Conservation (phyloP, 2,797 vertebrate genomes). For the Furcifer pardalis region DNA sequence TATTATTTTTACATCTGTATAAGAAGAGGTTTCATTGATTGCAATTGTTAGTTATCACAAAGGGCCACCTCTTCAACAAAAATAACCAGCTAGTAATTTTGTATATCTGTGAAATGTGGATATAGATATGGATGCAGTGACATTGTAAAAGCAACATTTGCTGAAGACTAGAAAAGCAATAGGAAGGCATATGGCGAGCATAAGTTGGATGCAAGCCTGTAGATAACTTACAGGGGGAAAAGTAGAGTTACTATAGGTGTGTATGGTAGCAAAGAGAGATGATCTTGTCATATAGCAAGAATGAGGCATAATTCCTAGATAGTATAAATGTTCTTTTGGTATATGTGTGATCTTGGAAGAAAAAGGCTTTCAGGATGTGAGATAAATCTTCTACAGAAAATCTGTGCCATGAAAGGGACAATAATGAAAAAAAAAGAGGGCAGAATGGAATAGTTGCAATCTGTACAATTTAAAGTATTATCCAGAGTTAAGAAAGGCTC, state of each 20-base stretch:
- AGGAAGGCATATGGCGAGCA: neutral
- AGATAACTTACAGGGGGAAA: neutral
- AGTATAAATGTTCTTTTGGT: neutral
- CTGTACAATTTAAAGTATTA: no score
- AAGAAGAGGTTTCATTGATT: neutral
- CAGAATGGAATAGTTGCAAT: neutral
- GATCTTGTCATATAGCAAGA: neutral
- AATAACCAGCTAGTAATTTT: neutral
- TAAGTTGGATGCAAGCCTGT: neutral
- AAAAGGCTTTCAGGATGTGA: neutral
- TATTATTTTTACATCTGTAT: neutral
- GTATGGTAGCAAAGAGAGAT: no score
- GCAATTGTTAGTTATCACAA: neutral
- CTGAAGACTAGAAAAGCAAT: neutral
- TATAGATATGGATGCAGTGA: no score
- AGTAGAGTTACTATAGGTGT: neutral
- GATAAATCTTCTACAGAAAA: neutral
- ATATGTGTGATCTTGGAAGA: neutral
- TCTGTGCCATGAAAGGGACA: neutral
- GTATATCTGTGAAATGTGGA: neutral
- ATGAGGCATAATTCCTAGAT: neutral
- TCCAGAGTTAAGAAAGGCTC: no score
- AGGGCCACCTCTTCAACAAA: neutral
- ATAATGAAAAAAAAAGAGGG: neutral
- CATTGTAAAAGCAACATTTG: neutral